Evolutionary conservation across 2,113 vertebrate genomes (phyloP).

Genomic region (Indicator maculatus): DNA sequence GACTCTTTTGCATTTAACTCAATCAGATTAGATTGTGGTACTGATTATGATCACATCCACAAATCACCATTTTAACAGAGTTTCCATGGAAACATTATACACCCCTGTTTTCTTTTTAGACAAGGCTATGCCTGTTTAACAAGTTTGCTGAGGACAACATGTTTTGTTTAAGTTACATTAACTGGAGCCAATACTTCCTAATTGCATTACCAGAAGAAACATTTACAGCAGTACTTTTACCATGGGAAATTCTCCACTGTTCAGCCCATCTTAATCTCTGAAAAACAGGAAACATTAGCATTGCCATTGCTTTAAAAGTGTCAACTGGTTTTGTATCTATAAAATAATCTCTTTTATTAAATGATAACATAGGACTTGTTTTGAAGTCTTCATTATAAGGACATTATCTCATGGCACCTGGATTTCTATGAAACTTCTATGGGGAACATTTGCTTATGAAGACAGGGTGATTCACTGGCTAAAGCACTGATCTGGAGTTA

Average conservation of each 20-base stretch:
- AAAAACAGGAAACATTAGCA: constrained; percentile 63
- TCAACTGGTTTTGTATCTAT: constrained; percentile 47
- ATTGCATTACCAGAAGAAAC: constrained; percentile 81
- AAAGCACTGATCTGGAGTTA: background rate
- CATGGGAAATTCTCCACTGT: constrained; percentile 64
- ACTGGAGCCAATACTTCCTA: constrained; percentile 79
- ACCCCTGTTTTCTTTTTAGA: constrained; percentile 69
- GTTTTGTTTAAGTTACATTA: constrained; percentile 81
- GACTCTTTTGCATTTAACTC: constrained; percentile 74
- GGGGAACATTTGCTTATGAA: background rate
- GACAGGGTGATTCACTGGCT: background rate
- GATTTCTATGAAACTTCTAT: background rate
- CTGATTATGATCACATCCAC: constrained; percentile 71
- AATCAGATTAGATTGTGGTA: constrained; percentile 72
- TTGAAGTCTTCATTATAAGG: background rate
- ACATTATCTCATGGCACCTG: background rate
- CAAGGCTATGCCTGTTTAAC: constrained; percentile 77
- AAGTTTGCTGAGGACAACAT: constrained; percentile 76
- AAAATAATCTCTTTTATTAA: constrained; percentile 61
- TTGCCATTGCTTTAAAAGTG: constrained; percentile 60
- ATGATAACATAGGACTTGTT: constrained; percentile 46
- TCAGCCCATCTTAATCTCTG: constrained; percentile 63
- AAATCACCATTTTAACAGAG: constrained; percentile 74
- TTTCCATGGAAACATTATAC: constrained; percentile 76
- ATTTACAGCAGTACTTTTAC: constrained; percentile 54